A percentile compares a stretch with the other conserved stretches of the same genome.
These are phyloP conservation scores for Epinephelus awoara DNA, from an alignment of 2,797 vertebrate species.

Conservation along the genomic window DNA sequence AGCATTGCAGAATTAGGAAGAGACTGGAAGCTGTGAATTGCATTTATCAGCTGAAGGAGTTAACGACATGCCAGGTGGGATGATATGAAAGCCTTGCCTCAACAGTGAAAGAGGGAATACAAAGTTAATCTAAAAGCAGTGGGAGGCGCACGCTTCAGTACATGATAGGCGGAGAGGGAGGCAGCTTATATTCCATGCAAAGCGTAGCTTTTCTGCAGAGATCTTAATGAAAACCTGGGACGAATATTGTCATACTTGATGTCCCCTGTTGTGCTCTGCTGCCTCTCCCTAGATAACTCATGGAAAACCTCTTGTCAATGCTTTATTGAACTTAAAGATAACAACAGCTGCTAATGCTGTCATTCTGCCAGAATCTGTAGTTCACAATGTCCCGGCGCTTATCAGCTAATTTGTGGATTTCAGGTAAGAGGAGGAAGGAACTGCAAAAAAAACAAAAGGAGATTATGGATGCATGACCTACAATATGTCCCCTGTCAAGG, in stretches of 20 bases:
- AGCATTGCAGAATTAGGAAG: conserved; percentile 63
- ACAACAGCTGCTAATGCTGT: conserved; percentile 55
- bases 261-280: conserved; percentile 67
- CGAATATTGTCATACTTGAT: conserved; percentile 69
- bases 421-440: conserved; percentile 18
- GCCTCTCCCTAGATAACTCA: conserved; percentile 65
- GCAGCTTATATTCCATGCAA: conserved; percentile 61
- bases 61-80: conserved; percentile 71
- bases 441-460: conserved; percentile 39
- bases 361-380: conserved; percentile 47
- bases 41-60: conserved; percentile 77
- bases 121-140: conserved; percentile 79
- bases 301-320: conserved; percentile 67
- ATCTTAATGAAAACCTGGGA: conserved; percentile 76
- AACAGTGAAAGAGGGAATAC: conserved; percentile 66
- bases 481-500: conserved; percentile 6
- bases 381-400: conserved; percentile 41
- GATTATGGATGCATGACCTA: conserved; percentile 43
- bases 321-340: conserved; percentile 73
- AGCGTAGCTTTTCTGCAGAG: conserved; percentile 61
- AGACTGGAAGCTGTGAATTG: conserved; percentile 73
- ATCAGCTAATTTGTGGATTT: conserved; percentile 59
- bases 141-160: conserved; percentile 56
- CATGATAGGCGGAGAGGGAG: conserved; percentile 63
- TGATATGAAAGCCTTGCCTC: conserved; percentile 72